phyloP scores from a whole-genome alignment of 2,888 invertebrate genomes.

The Callinectes sapidus region DNA sequence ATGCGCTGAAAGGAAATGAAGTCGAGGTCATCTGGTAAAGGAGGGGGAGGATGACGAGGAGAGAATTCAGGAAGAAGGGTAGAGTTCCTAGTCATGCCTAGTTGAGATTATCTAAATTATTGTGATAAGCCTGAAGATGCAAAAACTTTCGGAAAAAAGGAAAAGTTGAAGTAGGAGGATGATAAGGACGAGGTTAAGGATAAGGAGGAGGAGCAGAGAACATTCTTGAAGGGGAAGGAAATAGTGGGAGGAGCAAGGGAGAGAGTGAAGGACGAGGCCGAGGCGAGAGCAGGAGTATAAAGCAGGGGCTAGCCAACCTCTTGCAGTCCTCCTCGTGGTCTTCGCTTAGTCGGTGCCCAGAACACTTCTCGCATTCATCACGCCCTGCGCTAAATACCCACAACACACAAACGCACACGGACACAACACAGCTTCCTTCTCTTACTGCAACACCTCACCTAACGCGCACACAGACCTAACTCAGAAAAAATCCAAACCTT shows the following conservation, averaged over 20 bases:
- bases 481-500: background rate
- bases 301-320: background rate
- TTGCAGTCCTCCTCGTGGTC: background rate
- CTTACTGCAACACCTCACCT: background rate
- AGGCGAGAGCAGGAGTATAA: slow-evolving; percentile 5
- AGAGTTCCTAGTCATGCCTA: background rate
- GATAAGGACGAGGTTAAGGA: background rate
- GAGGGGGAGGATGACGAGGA: background rate
- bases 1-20: background rate
- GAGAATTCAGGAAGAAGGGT: background rate
- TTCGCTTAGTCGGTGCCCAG: background rate
- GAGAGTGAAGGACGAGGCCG: background rate
- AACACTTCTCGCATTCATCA: background rate
- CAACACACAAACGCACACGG: background rate
- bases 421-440: background rate
- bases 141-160: background rate
- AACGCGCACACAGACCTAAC: background rate
- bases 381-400: background rate
- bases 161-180: background rate
- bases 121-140: background rate
- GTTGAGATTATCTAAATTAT: background rate
- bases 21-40: background rate
- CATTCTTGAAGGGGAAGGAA: slow-evolving; percentile 31
- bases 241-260: slow-evolving; percentile 24
- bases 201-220: background rate